Conservation (phyloP, 2,797 vertebrate genomes). For the Pangasius macronema region DNA sequence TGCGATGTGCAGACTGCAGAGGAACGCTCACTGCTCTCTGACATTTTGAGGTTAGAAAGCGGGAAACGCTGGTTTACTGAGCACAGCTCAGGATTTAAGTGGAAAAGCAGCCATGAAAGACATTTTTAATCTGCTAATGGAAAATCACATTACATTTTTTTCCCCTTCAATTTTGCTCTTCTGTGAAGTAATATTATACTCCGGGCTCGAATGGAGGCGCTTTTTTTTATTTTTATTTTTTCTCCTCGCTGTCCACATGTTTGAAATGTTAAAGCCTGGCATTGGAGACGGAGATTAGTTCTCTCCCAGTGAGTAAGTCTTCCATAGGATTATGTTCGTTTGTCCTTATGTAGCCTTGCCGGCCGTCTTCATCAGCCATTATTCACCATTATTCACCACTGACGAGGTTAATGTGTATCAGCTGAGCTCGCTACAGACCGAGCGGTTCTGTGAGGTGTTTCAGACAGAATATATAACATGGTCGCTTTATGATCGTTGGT, state of each 20-base stretch:
- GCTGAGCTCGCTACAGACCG: neutral
- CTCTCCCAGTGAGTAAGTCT: constrained; percentile 54
- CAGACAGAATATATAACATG: neutral
- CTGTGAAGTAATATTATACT: constrained; percentile 51
- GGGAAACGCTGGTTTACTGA: constrained; percentile 49
- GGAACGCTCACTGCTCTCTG: constrained; percentile 33
- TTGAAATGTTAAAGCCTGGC: constrained; percentile 49
- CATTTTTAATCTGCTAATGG: constrained; percentile 64
- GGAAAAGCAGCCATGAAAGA: constrained; percentile 60
- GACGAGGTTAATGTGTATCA: constrained; percentile 38
- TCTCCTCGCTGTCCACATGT: constrained; percentile 41
- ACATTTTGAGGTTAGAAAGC: constrained; percentile 56
- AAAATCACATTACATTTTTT: constrained; percentile 63
- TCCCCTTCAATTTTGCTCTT: constrained; percentile 51
- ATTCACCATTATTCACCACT: constrained; percentile 36
- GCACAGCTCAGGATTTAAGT: constrained; percentile 55
- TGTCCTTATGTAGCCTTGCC: constrained; percentile 50
- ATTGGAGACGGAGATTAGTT: constrained; percentile 58
- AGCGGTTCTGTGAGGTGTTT: constrained; percentile 16
- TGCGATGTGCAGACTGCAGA: neutral
- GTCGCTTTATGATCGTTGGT: neutral
- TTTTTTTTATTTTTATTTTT: constrained; percentile 32
- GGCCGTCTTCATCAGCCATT: constrained; percentile 37
- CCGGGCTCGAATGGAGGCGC: constrained; percentile 38
- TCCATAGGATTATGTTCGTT: constrained; percentile 57